These are phyloP conservation scores for Mechanitis mazaeus DNA, from an alignment of 2,888 invertebrate genomes.

Conservation along the genomic window DNA sequence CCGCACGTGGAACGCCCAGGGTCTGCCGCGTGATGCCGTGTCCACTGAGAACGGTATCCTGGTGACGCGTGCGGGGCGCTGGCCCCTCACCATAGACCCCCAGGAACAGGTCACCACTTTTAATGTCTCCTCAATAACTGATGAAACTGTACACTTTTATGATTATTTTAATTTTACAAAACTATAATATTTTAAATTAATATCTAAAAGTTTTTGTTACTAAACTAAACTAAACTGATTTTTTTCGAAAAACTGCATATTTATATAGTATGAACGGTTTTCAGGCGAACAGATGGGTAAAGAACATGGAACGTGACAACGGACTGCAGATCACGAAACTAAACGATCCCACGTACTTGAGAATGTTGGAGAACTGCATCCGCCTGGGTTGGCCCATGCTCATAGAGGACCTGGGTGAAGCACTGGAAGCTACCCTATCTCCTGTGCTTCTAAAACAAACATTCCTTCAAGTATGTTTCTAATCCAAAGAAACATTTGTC, in stretches of 20 bases:
- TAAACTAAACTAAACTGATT: too few species aligned
- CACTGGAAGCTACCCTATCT: conserved; percentile 89
- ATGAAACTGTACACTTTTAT: too few species aligned
- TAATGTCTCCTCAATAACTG: too few species aligned
- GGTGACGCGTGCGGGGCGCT: conserved; percentile 86
- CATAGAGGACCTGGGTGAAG: conserved; percentile 92
- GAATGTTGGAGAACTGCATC: conserved; percentile 87
- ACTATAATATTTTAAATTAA: too few species aligned
- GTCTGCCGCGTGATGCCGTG: conserved; percentile 89
- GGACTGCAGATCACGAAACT: conserved; percentile 87
- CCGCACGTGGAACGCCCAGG: conserved; percentile 92
- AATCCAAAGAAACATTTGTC: background rate
- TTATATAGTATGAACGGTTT: too few species aligned
- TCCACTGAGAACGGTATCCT: conserved; percentile 96
- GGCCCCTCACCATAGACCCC: conserved; percentile 96
- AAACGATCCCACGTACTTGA: conserved; percentile 84
- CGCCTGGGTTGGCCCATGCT: conserved; percentile 90
- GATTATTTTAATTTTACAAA: too few species aligned
- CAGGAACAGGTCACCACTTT: conserved; percentile 85
- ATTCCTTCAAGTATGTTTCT: conserved; percentile 77
- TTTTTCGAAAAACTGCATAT: too few species aligned
- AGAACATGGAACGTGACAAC: conserved; percentile 88
- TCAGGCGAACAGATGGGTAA: conserved; percentile 93
- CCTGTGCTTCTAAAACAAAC: conserved; percentile 90
- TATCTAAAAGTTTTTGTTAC: too few species aligned